phyloP scores from a whole-genome alignment of 2,113 vertebrate species.

The Ictidomys tridecemlineatus region DNA sequence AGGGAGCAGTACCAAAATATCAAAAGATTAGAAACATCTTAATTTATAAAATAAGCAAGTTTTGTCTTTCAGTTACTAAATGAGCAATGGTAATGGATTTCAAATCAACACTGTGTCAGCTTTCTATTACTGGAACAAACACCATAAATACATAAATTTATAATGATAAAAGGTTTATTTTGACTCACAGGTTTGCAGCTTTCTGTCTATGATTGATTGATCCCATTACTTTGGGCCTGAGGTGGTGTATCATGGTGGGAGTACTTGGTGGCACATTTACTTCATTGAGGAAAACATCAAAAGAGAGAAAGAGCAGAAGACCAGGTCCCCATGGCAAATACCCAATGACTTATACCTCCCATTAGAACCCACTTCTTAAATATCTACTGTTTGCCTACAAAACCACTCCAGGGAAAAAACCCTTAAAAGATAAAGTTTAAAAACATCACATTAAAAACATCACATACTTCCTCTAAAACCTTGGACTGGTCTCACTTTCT shows the following conservation, averaged over 20 bases:
- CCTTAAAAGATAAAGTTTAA: no score
- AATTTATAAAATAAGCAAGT: neutral
- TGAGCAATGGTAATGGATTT: neutral
- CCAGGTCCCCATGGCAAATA: neutral
- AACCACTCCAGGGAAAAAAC: neutral
- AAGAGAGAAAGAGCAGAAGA: neutral
- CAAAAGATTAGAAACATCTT: neutral
- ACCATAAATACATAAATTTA: neutral
- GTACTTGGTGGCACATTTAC: no score
- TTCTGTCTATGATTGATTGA: no score
- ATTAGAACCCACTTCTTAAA: neutral
- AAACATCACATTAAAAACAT: no score
- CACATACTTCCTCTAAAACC: neutral
- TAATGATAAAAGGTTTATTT: neutral
- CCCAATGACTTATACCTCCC: neutral
- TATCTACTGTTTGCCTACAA: neutral
- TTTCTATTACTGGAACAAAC: neutral
- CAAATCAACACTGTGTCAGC: neutral
- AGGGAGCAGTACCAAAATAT: neutral
- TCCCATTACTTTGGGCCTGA: neutral
- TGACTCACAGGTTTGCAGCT: neutral
- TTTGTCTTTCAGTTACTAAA: slow-evolving; percentile 8
- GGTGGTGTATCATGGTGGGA: neutral
- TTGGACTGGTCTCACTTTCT: neutral
- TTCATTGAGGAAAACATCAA: neutral